Conservation (phyloP, 30 jellyfish, hydroid and myxozoan genomes). For the Turritopsis dohrnii region DNA sequence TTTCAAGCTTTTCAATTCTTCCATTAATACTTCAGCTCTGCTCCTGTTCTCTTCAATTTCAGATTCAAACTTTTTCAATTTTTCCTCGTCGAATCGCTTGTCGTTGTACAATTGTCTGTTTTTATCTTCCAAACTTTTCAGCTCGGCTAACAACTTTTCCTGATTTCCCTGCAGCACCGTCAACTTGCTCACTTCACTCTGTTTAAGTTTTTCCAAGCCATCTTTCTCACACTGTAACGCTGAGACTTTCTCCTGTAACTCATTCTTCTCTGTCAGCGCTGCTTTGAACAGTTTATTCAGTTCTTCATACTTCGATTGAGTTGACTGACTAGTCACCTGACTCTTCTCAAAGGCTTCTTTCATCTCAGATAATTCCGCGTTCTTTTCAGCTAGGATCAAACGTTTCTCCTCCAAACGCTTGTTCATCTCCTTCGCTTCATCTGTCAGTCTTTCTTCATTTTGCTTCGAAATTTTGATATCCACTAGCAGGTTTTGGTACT, state of each 20-base stretch:
- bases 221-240: not conserved
- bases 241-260: not conserved
- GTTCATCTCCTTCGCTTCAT: not conserved
- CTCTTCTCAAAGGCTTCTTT: not conserved
- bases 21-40: not conserved
- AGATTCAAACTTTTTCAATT: not conserved
- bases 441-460: not conserved
- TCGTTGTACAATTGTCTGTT: not conserved
- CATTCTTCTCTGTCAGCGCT: not conserved
- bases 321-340: not conserved
- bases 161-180: not conserved
- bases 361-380: not conserved
- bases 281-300: not conserved
- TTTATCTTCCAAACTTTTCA: not conserved
- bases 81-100: not conserved
- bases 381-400: conserved; percentile 1
- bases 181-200: not conserved
- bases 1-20: not conserved
- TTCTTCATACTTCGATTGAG: not conserved
- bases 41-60: not conserved
- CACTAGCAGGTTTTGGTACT: conserved; percentile 10
- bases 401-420: conserved; percentile 2
- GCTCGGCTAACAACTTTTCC: not conserved
- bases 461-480: conserved; percentile 8
- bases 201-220: not conserved